Conservation (phyloP, 2,888 invertebrate species). For the Melanophora roralis region DNA sequence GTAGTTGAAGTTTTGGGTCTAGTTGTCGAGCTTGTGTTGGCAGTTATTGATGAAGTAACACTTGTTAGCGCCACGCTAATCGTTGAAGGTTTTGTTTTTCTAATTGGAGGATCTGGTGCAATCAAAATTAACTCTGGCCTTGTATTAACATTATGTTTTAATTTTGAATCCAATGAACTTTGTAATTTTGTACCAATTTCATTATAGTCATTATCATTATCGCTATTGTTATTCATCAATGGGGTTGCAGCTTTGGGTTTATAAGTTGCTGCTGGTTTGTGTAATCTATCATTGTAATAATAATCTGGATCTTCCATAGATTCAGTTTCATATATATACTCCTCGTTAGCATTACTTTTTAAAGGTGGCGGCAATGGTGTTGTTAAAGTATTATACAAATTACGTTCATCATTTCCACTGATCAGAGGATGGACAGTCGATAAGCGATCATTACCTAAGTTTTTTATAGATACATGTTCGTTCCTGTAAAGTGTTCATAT, state of each 20-base stretch:
- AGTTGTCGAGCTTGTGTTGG: constrained; percentile 78
- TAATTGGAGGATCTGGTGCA: constrained; percentile 75
- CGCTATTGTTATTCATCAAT: constrained; percentile 10
- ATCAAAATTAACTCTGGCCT: constrained; percentile 64
- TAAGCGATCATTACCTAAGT: constrained; percentile 64
- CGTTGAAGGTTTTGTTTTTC: constrained; percentile 77
- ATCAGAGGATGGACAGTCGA: constrained; percentile 64
- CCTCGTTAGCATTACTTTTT: constrained; percentile 57
- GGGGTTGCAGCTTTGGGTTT: constrained; percentile 10
- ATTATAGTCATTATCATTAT: constrained; percentile 67
- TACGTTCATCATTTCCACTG: constrained; percentile 65
- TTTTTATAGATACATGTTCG: constrained; percentile 69
- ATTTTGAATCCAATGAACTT: constrained; percentile 1
- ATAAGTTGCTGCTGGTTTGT: constrained; percentile 7
- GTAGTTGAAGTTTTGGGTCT: constrained; percentile 71
- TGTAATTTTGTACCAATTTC: constrained; percentile 63
- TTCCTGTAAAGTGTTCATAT: constrained; percentile 63
- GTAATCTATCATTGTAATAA: constrained; percentile 60
- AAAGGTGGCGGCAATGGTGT: constrained; percentile 59
- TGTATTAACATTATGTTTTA: constrained; percentile 53
- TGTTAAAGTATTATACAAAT: constrained; percentile 68
- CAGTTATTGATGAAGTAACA: constrained; percentile 72
- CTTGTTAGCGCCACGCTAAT: constrained; percentile 77
- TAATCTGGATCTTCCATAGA: constrained; percentile 65
- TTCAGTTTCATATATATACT: constrained; percentile 67